A percentile compares a stretch with the other conserved stretches of the same genome.
Evolutionary conservation across 1,140 invertebrate genomes (phyloP).

Genomic region (Hylaeus anthracinus): DNA sequence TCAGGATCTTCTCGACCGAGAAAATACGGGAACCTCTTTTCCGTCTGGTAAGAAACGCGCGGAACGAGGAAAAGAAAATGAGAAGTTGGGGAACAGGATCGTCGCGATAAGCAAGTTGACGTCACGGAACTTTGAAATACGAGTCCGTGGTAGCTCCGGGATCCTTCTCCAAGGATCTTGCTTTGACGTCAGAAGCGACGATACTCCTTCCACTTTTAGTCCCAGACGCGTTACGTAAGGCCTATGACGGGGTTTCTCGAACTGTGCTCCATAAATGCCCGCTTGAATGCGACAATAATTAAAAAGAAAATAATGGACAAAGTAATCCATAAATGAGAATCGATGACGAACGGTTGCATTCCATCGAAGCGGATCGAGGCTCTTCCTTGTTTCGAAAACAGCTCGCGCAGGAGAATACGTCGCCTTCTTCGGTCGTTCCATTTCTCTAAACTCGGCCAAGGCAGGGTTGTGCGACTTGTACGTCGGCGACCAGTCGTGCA

Average conservation of each 20-base stretch:
- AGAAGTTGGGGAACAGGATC: not conserved
- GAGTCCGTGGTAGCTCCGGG: not conserved
- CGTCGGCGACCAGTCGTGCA: constrained; percentile 36
- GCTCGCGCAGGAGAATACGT: not conserved
- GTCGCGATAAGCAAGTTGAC: not conserved
- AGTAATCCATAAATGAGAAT: not conserved
- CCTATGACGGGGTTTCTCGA: not conserved
- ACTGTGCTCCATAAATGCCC: too few relatives aligned
- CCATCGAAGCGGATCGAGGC: not conserved
- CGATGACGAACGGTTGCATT: not conserved
- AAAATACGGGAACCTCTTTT: not conserved
- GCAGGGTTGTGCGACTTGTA: constrained; percentile 37
- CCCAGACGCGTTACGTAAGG: not conserved
- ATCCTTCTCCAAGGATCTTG: not conserved
- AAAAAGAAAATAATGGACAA: too few relatives aligned
- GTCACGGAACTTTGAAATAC: not conserved
- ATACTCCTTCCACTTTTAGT: not conserved
- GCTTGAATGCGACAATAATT: too few relatives aligned
- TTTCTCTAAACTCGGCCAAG: constrained; percentile 65
- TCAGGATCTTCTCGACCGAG: not conserved
- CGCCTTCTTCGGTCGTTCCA: constrained; percentile 34
- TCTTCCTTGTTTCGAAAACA: constrained; percentile 34
- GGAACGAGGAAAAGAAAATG: too few relatives aligned
- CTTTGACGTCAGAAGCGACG: not conserved
- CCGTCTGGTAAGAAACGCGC: not conserved